Evolutionary conservation across 2,797 vertebrate genomes (phyloP).

Genomic region (Sebastes dallii): DNA sequence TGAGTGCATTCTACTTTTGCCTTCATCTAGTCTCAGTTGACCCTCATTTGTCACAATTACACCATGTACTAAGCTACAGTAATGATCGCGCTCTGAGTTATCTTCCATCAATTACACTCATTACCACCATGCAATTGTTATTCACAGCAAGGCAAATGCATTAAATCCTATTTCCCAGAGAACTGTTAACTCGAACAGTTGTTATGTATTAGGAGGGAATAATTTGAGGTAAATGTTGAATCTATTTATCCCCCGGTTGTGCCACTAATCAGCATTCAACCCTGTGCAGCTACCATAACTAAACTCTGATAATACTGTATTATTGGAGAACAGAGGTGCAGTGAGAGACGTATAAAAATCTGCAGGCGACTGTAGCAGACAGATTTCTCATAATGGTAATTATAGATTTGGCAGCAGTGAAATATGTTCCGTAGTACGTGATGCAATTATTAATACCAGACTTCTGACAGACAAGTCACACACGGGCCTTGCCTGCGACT

Average conservation of each 20-base stretch:
- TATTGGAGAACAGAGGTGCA: constrained; percentile 52
- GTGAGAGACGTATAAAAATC: constrained; percentile 54
- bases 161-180: constrained; percentile 23
- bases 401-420: constrained; percentile 61
- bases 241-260: constrained; percentile 34
- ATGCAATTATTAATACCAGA: constrained; percentile 45
- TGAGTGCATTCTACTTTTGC: neutral
- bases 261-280: constrained; percentile 55
- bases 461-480: constrained; percentile 17
- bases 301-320: constrained; percentile 53
- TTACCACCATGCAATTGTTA: constrained; percentile 7
- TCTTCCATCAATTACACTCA: constrained; percentile 2
- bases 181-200: constrained; percentile 17
- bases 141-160: constrained; percentile 7
- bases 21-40: constrained; percentile 13
- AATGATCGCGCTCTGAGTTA: constrained; percentile 2
- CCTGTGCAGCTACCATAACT: constrained; percentile 37
- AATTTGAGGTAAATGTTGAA: constrained; percentile 38
- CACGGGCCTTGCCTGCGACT: neutral
- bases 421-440: constrained; percentile 44
- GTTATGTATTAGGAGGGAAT: constrained; percentile 26
- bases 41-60: constrained; percentile 54
- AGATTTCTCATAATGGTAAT: constrained; percentile 63
- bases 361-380: constrained; percentile 37
- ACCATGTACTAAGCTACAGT: constrained; percentile 7